Evolutionary conservation across 2,888 invertebrate genomes (phyloP).

Genomic region (Chalcis sispes): DNA sequence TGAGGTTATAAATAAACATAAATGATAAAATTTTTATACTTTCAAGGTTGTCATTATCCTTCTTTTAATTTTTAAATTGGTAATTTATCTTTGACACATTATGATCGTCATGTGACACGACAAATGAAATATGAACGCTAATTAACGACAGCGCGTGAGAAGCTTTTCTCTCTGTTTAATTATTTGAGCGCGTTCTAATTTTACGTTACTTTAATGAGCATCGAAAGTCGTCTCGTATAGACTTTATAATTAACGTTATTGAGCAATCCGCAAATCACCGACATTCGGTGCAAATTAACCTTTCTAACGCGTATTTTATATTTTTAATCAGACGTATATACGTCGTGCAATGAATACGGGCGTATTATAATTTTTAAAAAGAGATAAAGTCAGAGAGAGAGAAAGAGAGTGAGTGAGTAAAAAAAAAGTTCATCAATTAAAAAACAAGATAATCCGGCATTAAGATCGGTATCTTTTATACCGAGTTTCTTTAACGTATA

Average conservation of each 20-base stretch:
- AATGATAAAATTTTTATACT: too few relatives aligned
- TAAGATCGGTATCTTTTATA: conserved; percentile 34
- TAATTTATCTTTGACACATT: too few relatives aligned
- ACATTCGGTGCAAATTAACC: background rate
- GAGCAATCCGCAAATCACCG: background rate
- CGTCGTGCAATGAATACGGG: too few relatives aligned
- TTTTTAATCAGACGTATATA: background rate
- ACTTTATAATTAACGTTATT: background rate
- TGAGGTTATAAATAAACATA: too few relatives aligned
- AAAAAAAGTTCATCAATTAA: conserved; percentile 13
- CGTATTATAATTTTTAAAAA: too few relatives aligned
- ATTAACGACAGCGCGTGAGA: conserved; percentile 21
- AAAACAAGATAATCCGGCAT: conserved; percentile 11
- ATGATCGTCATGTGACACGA: background rate
- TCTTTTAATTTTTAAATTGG: too few relatives aligned
- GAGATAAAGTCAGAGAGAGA: background rate
- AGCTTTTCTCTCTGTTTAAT: background rate
- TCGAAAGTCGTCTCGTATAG: too few relatives aligned
- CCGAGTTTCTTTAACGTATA: conserved; percentile 8
- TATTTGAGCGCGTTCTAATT: too few relatives aligned
- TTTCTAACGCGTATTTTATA: too few relatives aligned
- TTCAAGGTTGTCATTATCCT: too few relatives aligned
- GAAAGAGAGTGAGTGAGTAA: background rate
- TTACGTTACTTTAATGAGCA: background rate
- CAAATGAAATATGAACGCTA: conserved; percentile 15